A percentile compares a stretch with the other conserved stretches of the same genome.
Evolutionary conservation across 2,113 vertebrate genomes (phyloP).

Genomic region (Ellobius talpinus): DNA sequence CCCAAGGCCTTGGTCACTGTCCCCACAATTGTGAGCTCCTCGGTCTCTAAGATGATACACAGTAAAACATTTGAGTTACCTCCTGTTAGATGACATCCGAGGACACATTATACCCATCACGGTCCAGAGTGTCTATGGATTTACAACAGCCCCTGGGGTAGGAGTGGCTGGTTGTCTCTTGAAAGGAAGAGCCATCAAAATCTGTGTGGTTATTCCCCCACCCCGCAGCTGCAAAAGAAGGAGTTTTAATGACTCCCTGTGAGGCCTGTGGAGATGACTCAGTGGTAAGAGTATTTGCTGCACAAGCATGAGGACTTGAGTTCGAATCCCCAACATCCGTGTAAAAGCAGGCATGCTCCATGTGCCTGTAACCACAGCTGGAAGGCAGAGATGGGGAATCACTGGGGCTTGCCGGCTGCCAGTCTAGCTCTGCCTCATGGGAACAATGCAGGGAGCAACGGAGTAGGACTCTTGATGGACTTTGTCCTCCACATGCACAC

Average conservation of each 20-base stretch:
- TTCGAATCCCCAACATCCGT: background rate
- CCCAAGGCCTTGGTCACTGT: background rate
- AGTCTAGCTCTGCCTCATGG: background rate
- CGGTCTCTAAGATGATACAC: accelerated
- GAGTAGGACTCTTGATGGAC: background rate
- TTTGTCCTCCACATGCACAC: background rate
- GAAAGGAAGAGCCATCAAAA: constrained; percentile 69
- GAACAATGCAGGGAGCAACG: background rate
- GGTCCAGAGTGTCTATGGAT: background rate
- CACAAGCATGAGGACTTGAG: background rate
- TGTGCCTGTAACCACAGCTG: background rate
- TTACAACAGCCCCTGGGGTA: constrained; percentile 72
- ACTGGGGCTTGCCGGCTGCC: background rate
- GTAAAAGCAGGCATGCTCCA: background rate
- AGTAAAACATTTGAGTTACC: background rate
- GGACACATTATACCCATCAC: background rate
- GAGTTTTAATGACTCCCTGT: background rate
- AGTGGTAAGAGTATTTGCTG: background rate
- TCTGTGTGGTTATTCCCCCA: constrained; percentile 67
- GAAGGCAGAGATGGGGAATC: background rate
- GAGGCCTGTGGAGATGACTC: background rate
- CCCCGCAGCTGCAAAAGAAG: constrained; percentile 16
- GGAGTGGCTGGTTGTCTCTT: background rate
- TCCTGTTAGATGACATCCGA: background rate
- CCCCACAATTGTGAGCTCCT: background rate